Evolutionary conservation across 2,113 vertebrate genomes (phyloP), one percentile per base, ranked within the genome.

Genomic region (Percina caprodes): DNA sequence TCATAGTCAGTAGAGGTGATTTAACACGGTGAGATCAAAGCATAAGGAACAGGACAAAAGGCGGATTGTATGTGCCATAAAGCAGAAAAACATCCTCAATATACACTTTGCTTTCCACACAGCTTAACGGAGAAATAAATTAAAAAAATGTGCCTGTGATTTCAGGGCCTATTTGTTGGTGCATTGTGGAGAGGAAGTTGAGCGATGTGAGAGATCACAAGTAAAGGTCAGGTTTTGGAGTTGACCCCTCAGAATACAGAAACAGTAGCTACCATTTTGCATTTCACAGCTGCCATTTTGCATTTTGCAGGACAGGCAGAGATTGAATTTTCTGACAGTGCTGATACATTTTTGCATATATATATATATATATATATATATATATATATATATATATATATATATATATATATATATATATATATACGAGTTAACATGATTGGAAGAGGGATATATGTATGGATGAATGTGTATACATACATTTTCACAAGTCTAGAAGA

Each of bases 1-100:
- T 86, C 73, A 74, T 77, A 80, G 85, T 83, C 83, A 35, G 52
- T 74, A 66, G 58, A 59, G 42, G 87, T 85, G 62, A 84, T 86
- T 85, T 74, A 74, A 66, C 74, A 80, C 7, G 26, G 77, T 16
- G 49, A 56, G 80, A 79, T 84, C 73, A 88, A 84, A 86, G 70
- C 76, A n/a, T 54, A 71, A 62, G 30, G 58, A 82, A 85, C 26
- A 24, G 69, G 79, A 83, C 80, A 83, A 83, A 66, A 51, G 62
- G 30, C 9, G 14, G 11, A 59, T 72, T 65, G 72, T 75, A 15
- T 58, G 80, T 15, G 51, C 66, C 73, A 15, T 42, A 55, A 77
- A 77, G 79, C 77, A 74, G 69, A 74, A 74, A 92, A 77, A 78
- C 62, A 63, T 76, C 79, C 72, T 65, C 61, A 21, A 59, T 71